Conservation (phyloP, 2,113 vertebrate genomes). For the Anoura caudifer region DNA sequence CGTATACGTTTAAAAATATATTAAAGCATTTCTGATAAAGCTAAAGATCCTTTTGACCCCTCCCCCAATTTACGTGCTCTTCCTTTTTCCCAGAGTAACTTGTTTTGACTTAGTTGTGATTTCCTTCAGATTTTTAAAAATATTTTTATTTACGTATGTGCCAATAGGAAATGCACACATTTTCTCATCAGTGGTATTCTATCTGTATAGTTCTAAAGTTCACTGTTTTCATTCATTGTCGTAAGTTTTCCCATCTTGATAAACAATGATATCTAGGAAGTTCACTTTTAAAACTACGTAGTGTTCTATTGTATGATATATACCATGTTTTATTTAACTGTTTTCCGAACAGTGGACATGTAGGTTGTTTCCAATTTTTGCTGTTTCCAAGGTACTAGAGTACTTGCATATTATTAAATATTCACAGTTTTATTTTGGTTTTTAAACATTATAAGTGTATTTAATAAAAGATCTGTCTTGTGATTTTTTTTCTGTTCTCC, state of each 20-base stretch:
- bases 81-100: not conserved
- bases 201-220: not conserved
- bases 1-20: not conserved
- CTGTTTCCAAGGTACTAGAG: not conserved
- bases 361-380: not conserved
- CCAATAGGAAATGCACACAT: not conserved
- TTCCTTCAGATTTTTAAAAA: not conserved
- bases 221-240: not conserved
- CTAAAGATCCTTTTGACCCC: not conserved
- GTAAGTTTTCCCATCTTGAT: not conserved
- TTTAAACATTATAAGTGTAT: not conserved
- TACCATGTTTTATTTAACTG: not conserved
- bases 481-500: constrained; percentile 50
- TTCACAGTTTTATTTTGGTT: not conserved
- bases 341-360: not conserved
- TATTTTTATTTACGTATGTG: not conserved
- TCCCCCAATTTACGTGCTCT: not conserved
- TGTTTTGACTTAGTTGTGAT: not conserved
- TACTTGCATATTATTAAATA: not conserved
- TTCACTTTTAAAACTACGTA: not conserved
- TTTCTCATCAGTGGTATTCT: not conserved
- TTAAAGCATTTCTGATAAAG: not conserved
- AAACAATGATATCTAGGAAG: not conserved
- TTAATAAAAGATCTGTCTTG: not conserved
- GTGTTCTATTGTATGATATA: not conserved